Conservation (phyloP, 2,113 vertebrate species). For the Triplophysa tibetana region DNA sequence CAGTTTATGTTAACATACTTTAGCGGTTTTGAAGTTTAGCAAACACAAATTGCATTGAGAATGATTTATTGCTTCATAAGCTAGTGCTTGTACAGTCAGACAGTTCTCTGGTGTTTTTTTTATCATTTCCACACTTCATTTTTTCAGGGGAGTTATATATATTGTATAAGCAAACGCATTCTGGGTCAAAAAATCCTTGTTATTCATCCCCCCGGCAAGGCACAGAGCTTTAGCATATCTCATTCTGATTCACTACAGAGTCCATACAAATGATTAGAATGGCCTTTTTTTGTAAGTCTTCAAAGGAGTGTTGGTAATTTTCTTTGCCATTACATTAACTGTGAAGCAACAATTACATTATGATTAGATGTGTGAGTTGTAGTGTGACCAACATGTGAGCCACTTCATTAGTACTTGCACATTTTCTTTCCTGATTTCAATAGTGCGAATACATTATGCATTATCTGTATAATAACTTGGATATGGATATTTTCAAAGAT, state of each 20-base stretch:
- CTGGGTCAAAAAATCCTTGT: constrained; percentile 34
- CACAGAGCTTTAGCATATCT: constrained; percentile 8
- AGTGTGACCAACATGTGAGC: constrained; percentile 25
- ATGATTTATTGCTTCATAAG: constrained; percentile 24
- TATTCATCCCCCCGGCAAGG: constrained; percentile 27
- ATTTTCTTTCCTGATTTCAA: not conserved
- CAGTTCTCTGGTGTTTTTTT: constrained; percentile 5
- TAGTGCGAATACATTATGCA: not conserved
- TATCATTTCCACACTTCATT: constrained; percentile 14
- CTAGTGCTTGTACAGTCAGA: constrained; percentile 13
- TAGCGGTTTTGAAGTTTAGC: not conserved
- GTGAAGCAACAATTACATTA: not conserved
- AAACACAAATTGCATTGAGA: not conserved
- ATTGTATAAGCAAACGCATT: constrained; percentile 26
- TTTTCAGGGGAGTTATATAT: constrained; percentile 13
- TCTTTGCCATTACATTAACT: constrained; percentile 13
- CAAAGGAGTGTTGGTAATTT: constrained; percentile 7
- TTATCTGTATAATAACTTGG: not conserved
- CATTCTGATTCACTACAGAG: constrained; percentile 23
- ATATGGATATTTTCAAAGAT: not conserved
- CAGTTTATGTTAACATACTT: not conserved
- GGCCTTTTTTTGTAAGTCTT: not conserved
- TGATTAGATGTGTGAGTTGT: constrained; percentile 28
- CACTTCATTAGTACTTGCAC: constrained; percentile 31
- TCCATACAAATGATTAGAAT: not conserved